These are phyloP conservation scores for Caenorhabditis afra DNA, from an alignment of 2,888 invertebrate genomes.

Conservation along the genomic window DNA sequence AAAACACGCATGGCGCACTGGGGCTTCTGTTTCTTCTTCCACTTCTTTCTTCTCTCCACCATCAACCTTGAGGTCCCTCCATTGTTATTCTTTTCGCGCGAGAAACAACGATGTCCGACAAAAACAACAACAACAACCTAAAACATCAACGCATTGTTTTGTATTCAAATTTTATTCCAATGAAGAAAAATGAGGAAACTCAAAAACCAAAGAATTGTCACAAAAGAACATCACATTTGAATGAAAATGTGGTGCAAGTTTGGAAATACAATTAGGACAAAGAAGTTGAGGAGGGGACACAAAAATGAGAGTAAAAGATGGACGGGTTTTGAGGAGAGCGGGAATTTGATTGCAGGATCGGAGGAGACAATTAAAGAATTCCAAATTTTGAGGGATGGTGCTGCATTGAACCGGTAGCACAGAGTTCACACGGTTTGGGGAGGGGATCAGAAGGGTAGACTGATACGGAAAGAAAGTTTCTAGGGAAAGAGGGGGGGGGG, in stretches of 20 bases:
- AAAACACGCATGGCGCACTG: not conserved
- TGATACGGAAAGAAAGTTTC: constrained; percentile 8
- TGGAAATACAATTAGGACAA: constrained; percentile 46
- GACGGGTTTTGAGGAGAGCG: constrained; percentile 4
- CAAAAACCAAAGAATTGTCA: constrained; percentile 32
- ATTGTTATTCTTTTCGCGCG: not conserved
- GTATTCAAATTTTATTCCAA: constrained; percentile 57
- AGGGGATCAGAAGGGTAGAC: constrained; percentile 10
- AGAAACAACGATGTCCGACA: not conserved
- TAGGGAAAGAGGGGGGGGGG: not conserved
- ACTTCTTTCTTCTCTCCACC: not conserved
- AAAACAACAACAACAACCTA: constrained; percentile 31
- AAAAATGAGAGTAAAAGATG: constrained; percentile 30
- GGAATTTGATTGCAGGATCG: constrained; percentile 32
- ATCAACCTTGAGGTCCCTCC: not conserved
- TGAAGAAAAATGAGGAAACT: constrained; percentile 1
- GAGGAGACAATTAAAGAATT: constrained; percentile 7
- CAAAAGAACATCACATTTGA: constrained; percentile 39
- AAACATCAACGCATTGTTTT: constrained; percentile 22
- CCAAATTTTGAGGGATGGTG: constrained; percentile 19
- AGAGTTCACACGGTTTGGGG: constrained; percentile 58
- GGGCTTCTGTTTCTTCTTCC: too few species aligned
- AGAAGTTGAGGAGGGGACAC: constrained; percentile 5
- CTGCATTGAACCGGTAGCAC: constrained; percentile 59
- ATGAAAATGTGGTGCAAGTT: constrained; percentile 39